Conservation (phyloP, 1,140 invertebrate genomes). For the Zaprionus inermis region DNA sequence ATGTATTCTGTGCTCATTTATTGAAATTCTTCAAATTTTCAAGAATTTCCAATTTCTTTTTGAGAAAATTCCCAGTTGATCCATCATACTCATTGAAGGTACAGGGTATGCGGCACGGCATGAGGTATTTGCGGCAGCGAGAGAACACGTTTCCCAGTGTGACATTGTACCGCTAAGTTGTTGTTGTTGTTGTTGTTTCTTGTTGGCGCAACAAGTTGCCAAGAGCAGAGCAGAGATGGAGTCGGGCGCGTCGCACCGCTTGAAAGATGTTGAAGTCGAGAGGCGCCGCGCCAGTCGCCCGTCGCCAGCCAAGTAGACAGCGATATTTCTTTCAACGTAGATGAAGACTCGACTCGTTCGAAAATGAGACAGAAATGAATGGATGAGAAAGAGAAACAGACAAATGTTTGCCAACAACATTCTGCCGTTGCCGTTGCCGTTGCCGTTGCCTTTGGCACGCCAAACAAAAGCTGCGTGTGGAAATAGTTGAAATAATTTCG, state of each 20-base stretch:
- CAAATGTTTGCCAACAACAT: conserved; percentile 7
- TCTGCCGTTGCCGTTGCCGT: too few species aligned
- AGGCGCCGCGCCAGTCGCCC: conserved; percentile 2
- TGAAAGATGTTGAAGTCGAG: conserved; percentile 52
- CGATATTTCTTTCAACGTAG: conserved; percentile 6
- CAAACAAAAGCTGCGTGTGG: conserved; percentile 28
- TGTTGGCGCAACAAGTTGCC: conserved; percentile 55
- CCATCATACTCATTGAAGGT: not conserved
- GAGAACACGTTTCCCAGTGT: conserved; percentile 62
- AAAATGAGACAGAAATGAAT: conserved; percentile 14
- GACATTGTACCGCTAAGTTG: conserved; percentile 71
- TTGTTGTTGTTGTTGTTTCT: conserved; percentile 33
- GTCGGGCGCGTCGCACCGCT: conserved; percentile 8
- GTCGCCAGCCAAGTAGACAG: conserved; percentile 1
- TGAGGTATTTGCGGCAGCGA: conserved; percentile 46
- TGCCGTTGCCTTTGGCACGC: not conserved
- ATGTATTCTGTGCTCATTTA: not conserved
- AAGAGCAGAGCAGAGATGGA: conserved; percentile 12
- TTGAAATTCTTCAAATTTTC: not conserved
- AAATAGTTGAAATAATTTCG: conserved; percentile 35
- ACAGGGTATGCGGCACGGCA: conserved; percentile 14
- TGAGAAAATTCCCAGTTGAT: not conserved
- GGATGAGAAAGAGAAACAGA: conserved; percentile 4
- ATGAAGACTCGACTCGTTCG: conserved; percentile 10
- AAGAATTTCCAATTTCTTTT: not conserved